These are phyloP conservation scores for Sparus aurata DNA, from an alignment of 2,797 vertebrate species.

Conservation along the genomic window DNA sequence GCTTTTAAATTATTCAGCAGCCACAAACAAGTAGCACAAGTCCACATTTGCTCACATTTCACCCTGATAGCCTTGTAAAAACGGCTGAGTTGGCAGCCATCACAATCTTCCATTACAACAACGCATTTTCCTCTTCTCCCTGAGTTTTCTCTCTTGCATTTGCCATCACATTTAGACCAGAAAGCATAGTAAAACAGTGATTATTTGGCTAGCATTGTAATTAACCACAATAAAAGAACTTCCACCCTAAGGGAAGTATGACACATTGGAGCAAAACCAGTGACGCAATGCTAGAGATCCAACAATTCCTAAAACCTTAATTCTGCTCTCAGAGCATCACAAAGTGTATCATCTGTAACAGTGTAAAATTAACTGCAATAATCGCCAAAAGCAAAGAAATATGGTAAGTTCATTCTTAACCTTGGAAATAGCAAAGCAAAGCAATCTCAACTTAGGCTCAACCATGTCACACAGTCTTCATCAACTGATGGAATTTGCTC, in stretches of 20 bases:
- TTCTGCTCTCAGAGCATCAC: neutral
- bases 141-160: neutral
- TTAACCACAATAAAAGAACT: neutral
- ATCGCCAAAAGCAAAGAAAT: neutral
- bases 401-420: conserved; percentile 1
- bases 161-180: neutral
- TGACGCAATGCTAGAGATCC: neutral
- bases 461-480: neutral
- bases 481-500: neutral
- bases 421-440: conserved; percentile 3
- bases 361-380: neutral
- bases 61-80: conserved; percentile 66
- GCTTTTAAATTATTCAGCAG: conserved; percentile 83
- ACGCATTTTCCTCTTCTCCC: conserved; percentile 32
- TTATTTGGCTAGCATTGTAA: no score
- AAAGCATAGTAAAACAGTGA: neutral
- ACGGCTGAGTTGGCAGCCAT: conserved; percentile 74
- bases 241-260: neutral
- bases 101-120: conserved; percentile 81
- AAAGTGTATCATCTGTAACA: neutral
- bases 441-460: neutral
- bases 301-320: neutral
- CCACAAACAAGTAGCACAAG: conserved; percentile 66
- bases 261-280: neutral
- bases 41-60: conserved; percentile 75